These are phyloP conservation scores for Listronotus bonariensis DNA, from an alignment of 1,140 invertebrate genomes.

Conservation along the genomic window DNA sequence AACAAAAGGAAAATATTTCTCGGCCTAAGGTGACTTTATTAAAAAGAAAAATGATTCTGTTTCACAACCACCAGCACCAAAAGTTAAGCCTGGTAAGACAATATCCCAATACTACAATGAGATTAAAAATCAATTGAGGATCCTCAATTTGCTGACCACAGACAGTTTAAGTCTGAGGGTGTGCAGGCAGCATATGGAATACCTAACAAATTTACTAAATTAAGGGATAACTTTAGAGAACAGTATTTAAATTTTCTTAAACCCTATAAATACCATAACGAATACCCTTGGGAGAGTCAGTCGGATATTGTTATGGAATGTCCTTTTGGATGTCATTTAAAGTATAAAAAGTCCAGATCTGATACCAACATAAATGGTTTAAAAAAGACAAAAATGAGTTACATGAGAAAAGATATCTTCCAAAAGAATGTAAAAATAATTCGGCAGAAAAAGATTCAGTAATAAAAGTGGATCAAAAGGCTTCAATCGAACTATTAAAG, in stretches of 20 bases:
- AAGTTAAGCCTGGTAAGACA: neutral
- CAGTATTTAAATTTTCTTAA: neutral
- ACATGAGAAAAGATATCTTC: no score
- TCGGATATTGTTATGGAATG: constrained; percentile 14
- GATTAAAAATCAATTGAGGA: neutral
- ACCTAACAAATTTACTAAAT: neutral
- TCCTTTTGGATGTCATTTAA: constrained; percentile 12
- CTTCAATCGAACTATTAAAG: neutral
- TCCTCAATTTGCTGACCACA: neutral
- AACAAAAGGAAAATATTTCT: neutral
- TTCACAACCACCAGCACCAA: neutral
- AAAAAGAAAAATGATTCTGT: neutral
- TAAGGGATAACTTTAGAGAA: neutral
- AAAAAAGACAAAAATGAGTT: neutral
- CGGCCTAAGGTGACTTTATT: neutral
- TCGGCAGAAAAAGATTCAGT: no score
- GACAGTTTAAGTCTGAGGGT: constrained; percentile 10
- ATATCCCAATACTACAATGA: neutral
- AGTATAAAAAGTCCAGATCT: constrained; percentile 15
- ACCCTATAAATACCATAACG: constrained; percentile 2
- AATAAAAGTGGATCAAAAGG: neutral
- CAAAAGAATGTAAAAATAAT: no score
- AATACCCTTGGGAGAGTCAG: neutral
- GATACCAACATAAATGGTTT: neutral
- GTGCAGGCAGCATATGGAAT: constrained; percentile 4